Evolutionary conservation across 2,113 vertebrate genomes (phyloP), one percentile per base, ranked within the genome.

Genomic region (Muscicapa adusta): DNA sequence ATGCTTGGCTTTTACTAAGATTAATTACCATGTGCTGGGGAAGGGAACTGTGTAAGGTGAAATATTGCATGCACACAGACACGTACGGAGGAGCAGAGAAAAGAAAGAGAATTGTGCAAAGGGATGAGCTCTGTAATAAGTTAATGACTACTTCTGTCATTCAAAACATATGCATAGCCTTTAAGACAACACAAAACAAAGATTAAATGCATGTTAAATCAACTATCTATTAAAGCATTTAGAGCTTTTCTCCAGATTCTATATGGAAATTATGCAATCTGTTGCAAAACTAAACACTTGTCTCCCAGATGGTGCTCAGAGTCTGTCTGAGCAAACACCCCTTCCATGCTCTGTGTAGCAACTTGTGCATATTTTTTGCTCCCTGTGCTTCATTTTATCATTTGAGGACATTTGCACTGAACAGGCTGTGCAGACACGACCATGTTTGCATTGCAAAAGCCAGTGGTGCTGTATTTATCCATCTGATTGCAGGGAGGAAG

Each of bases 181-280:
- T 97, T 96, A 97, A 98, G 96, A 98, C 96, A 97, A 98, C 96
- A 97, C 16, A 43, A 97, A 98, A 97, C 95, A 97, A 97, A 98
- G 96, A 98, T 98, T 96, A 98, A 98, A 97, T 22, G 76, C 97
- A 93, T 97, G 94, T 96, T 97, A 98, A 98, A 98, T 97, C 97
- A 97, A 96, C 96, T 97, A 96, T 97, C 97, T 97, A 97, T 98
- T 98, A 98, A 98, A 97, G 95, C 96, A 97, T 97, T 98, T 97
- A 97, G 96, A 95, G 96, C 93, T 97, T 96, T 97, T 97, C 91
- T 98, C 96, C 97, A 98, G 97, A 98, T 98, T 98, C 97, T 92
- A 95, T 95, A 95, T 66, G 85, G 97, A 97, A 98, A 97, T 97
- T 94, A 96, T 98, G 96, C 98, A 98, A 98, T 98, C 98, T 98